These are phyloP conservation scores for Limnephilus auricula DNA, from an alignment of 2,888 invertebrate species.

Conservation along the genomic window DNA sequence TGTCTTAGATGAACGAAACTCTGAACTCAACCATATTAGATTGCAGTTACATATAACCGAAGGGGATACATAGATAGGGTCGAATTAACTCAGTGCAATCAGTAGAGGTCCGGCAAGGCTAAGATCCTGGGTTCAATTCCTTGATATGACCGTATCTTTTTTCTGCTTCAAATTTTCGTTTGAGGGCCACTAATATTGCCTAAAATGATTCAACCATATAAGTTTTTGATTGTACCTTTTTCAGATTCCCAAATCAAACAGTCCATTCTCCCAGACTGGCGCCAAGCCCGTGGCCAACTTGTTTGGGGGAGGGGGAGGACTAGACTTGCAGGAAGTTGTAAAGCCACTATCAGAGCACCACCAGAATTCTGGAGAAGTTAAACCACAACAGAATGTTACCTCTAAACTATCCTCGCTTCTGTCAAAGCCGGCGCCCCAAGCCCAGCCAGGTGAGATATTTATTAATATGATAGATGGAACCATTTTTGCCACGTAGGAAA, in stretches of 20 bases:
- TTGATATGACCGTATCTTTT: too few relatives aligned
- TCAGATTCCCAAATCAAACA: conserved; percentile 58
- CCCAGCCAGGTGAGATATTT: neutral
- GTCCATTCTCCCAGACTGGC: conserved; percentile 30
- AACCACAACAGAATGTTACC: neutral
- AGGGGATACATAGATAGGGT: too few relatives aligned
- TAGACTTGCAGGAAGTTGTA: neutral
- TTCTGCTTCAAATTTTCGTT: too few relatives aligned
- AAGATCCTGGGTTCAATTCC: too few relatives aligned
- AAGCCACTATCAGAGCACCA: neutral
- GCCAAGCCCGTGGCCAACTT: conserved; percentile 60
- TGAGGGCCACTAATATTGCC: too few relatives aligned
- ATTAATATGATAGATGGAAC: neutral
- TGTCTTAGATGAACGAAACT: too few relatives aligned
- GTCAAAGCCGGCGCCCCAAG: neutral
- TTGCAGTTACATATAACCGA: too few relatives aligned
- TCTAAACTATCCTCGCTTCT: neutral
- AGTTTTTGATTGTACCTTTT: neutral
- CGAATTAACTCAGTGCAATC: too few relatives aligned
- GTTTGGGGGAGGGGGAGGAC: conserved; percentile 53
- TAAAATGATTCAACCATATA: too few relatives aligned
- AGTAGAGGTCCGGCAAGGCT: too few relatives aligned
- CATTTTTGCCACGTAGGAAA: neutral
- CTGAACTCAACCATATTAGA: too few relatives aligned
- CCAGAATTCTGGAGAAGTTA: neutral